Evolutionary conservation across 2,113 vertebrate species (phyloP).

Genomic region (Archocentrus centrarchus): DNA sequence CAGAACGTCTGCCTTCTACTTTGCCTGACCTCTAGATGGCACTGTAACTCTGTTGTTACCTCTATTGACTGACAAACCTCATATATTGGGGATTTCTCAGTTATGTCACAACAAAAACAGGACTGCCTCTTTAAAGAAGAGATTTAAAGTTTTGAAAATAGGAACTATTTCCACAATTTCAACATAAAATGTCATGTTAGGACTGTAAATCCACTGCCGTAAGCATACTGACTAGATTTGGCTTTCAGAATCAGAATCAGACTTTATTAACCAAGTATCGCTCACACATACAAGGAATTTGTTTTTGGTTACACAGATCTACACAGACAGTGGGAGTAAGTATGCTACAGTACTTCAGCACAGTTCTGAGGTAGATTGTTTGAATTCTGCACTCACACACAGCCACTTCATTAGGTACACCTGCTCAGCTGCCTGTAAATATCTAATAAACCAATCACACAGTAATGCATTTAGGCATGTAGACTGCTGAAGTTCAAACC

Average conservation of each 20-base stretch:
- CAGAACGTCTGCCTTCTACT: background rate
- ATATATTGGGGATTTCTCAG: background rate
- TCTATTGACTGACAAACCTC: background rate
- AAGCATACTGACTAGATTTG: background rate
- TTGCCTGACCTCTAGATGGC: constrained; percentile 67
- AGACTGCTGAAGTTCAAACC: background rate
- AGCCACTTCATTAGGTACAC: background rate
- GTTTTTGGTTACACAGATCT: too few relatives aligned
- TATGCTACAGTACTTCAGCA: background rate
- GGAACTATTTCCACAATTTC: background rate
- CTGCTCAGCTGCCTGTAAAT: background rate
- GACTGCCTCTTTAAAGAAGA: background rate
- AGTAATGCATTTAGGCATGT: background rate
- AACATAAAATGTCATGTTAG: background rate
- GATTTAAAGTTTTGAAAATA: constrained; percentile 6
- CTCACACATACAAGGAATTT: too few relatives aligned
- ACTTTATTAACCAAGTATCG: too few relatives aligned
- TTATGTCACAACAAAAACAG: constrained; percentile 12
- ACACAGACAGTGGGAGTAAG: background rate
- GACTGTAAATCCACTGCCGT: background rate
- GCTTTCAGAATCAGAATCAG: background rate
- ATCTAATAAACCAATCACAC: background rate
- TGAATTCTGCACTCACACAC: background rate
- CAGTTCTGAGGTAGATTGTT: background rate
- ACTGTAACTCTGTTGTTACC: constrained; percentile 39